Percentiles rank a stretch among this genome's conserved stretches.
Conservation (phyloP, 2,113 vertebrate species). For the Oenanthe melanoleuca region DNA sequence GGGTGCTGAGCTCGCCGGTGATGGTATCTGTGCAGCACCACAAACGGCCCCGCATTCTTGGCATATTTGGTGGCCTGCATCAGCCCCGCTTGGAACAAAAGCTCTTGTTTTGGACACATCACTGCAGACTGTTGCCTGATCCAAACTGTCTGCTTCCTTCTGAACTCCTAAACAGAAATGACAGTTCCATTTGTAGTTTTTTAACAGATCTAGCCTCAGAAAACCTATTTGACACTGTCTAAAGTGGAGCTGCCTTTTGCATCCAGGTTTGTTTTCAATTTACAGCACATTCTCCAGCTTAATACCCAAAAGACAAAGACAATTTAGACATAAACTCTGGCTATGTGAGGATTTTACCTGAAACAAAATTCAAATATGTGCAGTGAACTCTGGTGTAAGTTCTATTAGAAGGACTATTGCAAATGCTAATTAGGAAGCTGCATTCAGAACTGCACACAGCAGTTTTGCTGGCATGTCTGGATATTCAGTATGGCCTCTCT, state of each 20-base stretch:
- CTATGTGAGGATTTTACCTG: not conserved
- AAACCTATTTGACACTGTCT: not conserved
- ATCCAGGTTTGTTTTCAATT: not conserved
- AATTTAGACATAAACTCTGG: not conserved
- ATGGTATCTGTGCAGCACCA: conserved; percentile 37
- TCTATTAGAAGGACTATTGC: not conserved
- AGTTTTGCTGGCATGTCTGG: not conserved
- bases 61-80: conserved; percentile 57
- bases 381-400: not conserved
- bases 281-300: not conserved
- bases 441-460: not conserved
- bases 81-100: conserved; percentile 64
- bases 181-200: not conserved
- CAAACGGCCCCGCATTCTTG: conserved; percentile 54
- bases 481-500: not conserved
- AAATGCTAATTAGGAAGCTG: not conserved
- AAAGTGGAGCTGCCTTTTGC: not conserved
- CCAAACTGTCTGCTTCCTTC: conserved; percentile 45
- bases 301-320: not conserved
- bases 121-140: conserved; percentile 35
- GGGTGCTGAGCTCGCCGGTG: not conserved
- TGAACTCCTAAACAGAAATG: not conserved
- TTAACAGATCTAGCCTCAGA: not conserved
- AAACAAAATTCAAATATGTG: not conserved
- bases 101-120: conserved; percentile 55